Evolutionary conservation across 2,113 vertebrate genomes (phyloP), one percentile per base, ranked within the genome.

Genomic region (Cairina moschata): DNA sequence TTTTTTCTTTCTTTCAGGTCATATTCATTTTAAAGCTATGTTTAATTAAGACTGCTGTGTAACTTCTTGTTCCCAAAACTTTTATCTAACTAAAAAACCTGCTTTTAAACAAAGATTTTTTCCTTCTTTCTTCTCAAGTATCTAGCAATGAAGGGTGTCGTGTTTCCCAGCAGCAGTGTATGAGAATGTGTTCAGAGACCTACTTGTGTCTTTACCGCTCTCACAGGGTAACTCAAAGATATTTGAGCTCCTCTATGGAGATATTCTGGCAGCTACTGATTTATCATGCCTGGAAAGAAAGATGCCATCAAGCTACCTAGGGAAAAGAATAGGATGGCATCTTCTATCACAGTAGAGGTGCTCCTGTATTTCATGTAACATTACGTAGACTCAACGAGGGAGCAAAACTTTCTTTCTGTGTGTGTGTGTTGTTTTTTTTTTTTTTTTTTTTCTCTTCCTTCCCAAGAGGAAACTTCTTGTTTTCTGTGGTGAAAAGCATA

Each of bases 201-300:
- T 80, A 1, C 46, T 74, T 74, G 8, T 91, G 97, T 96, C 80
- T 86, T 80, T 40, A 28, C 72, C 86, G 73, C 31, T 91, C 69
- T 93, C n/a, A 16, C 58, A 63, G 65, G 2, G 8, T 90, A 36
- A 56, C 58, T 88, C 31, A 54, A 34, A 89, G 78, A 14, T 85
- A 59, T 54, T 78, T 69, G 89, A 88, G 46, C 68, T 95, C 67
- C 25, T 87, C 42, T 75, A 1, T 54, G 32, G 69, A 79, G 74
- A 63, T 40, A 29, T 71, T 8, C 16, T 88, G 54, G 79, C 75
- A 87, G 59, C 68, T 94, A 46, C 60, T 77, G 73, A 79, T 79
- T 93, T 67, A 18, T 73, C 18, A 26, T 87, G 82, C 52, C 86
- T 96, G 94, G 63, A 86, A 94, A 71, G 73, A 78, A 5, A 60